Evolutionary conservation across 2,888 invertebrate genomes (phyloP).

Genomic region (Nowickia ferox): DNA sequence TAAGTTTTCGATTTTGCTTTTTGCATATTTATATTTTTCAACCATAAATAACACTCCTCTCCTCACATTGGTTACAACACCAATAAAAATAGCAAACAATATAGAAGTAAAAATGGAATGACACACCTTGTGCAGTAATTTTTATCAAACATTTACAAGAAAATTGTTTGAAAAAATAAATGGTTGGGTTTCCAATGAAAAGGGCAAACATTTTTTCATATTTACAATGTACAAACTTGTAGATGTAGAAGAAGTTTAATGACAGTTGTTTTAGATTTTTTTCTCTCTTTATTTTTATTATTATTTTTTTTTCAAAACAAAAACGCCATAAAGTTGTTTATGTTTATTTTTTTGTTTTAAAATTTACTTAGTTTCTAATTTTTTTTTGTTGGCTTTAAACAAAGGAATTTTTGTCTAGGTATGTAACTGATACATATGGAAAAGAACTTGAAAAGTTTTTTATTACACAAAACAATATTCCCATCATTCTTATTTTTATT

Average conservation of each 20-base stretch:
- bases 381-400: constrained; percentile 2
- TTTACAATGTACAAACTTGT: neutral
- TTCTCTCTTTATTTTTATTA: neutral
- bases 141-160: constrained; percentile 35
- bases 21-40: constrained; percentile 60
- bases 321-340: neutral
- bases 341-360: constrained; percentile 8
- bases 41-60: constrained; percentile 66
- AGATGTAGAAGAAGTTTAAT: constrained; percentile 46
- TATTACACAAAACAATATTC: constrained; percentile 63
- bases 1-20: constrained; percentile 13
- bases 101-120: constrained; percentile 32
- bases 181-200: constrained; percentile 53
- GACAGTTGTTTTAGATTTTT: constrained; percentile 34
- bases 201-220: constrained; percentile 51
- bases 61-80: constrained; percentile 57
- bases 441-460: constrained; percentile 50
- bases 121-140: constrained; percentile 70
- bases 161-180: constrained; percentile 21
- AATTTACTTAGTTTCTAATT: neutral
- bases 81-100: constrained; percentile 5
- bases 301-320: neutral
- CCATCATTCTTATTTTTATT: constrained; percentile 42
- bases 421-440: neutral
- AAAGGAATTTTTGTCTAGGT: constrained; percentile 39